Conservation (phyloP, 1,140 invertebrate genomes). For the Hetaerina americana region DNA sequence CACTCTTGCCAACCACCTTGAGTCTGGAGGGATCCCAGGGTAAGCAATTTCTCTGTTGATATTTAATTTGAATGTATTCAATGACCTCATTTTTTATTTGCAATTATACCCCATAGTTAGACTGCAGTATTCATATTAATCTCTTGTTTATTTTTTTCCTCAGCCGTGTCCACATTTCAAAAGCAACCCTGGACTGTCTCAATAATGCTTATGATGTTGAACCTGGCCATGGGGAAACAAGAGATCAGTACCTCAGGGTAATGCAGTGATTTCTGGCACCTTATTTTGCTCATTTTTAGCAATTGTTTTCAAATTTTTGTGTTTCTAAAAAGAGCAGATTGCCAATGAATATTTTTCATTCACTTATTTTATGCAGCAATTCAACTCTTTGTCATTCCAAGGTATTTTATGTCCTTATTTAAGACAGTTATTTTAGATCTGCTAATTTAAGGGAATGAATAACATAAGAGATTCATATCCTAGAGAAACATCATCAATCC, state of each 20-base stretch:
- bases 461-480: too few species aligned
- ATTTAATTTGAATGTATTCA: not conserved
- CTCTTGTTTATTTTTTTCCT: constrained; percentile 18
- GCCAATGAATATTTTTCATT: too few species aligned
- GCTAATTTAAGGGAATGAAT: too few species aligned
- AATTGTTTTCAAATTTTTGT: too few species aligned
- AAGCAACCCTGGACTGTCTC: constrained; percentile 68
- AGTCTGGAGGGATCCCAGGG: constrained; percentile 88
- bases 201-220: constrained; percentile 86
- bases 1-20: constrained; percentile 93
- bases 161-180: constrained; percentile 84
- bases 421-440: too few species aligned
- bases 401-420: too few species aligned
- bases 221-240: constrained; percentile 68
- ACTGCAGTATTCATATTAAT: constrained; percentile 5
- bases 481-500: too few species aligned
- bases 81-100: constrained; percentile 10
- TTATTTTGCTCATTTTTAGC: not conserved
- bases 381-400: too few species aligned
- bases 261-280: constrained; percentile 1
- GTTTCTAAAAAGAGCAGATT: too few species aligned
- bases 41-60: constrained; percentile 28
- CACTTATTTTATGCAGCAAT: too few species aligned
- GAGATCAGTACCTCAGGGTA: constrained; percentile 69
- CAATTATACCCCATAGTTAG: constrained; percentile 6